Percentiles rank a stretch among this genome's conserved stretches.
Evolutionary conservation across 2,113 vertebrate genomes (phyloP).

Genomic region (Penelope pileata): DNA sequence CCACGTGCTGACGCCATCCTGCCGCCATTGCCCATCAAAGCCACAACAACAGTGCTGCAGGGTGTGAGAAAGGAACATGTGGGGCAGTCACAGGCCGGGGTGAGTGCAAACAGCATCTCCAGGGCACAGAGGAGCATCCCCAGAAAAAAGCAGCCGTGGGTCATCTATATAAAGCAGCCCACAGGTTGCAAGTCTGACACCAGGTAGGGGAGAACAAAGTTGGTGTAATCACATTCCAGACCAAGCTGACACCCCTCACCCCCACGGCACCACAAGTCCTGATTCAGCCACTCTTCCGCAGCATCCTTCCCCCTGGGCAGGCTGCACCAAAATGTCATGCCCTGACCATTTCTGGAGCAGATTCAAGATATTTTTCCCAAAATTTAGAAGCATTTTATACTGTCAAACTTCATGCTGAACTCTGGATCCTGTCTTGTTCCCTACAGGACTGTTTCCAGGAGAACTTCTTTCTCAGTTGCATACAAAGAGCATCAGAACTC

Average conservation of each 20-base stretch:
- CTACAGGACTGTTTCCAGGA: not conserved
- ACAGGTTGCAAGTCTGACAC: too few relatives aligned
- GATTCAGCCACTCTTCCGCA: not conserved
- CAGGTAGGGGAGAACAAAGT: not conserved
- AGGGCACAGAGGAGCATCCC: not conserved
- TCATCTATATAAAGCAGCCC: too few relatives aligned
- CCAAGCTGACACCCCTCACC: not conserved
- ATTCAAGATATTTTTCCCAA: not conserved
- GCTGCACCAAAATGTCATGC: not conserved
- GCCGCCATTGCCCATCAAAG: not conserved
- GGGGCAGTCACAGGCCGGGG: not conserved
- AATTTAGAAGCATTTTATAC: not conserved
- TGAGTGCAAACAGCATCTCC: not conserved
- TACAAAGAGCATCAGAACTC: not conserved
- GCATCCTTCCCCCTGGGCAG: not conserved
- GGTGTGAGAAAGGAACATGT: not conserved
- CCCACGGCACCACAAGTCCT: fast-evolving
- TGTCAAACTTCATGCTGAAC: not conserved
- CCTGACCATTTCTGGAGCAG: not conserved
- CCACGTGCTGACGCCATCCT: not conserved
- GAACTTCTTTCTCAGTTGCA: not conserved
- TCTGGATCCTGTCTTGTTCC: not conserved
- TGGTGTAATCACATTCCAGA: not conserved
- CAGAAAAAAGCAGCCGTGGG: fast-evolving
- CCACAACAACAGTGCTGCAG: not conserved